These are phyloP conservation scores for Cephonodes hylas DNA, from an alignment of 2,888 invertebrate species.

Conservation along the genomic window DNA sequence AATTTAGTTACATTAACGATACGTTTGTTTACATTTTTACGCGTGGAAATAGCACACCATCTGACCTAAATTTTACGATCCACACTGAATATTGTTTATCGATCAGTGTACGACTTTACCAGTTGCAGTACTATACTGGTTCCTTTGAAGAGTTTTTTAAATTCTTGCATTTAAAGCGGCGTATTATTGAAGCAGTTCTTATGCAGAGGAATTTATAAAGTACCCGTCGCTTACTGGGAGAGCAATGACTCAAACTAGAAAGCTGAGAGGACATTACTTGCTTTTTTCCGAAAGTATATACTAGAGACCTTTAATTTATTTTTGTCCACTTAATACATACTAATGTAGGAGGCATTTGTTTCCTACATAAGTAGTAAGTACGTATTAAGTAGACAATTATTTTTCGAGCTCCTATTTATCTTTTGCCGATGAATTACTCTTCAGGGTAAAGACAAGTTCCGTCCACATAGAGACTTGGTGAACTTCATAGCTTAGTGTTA, in stretches of 20 bases:
- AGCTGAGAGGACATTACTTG: not conserved
- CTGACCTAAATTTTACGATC: conserved; percentile 44
- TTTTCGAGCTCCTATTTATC: too few relatives aligned
- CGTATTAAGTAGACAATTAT: too few relatives aligned
- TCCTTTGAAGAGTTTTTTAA: conserved; percentile 19
- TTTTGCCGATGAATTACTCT: too few relatives aligned
- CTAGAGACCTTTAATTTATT: too few relatives aligned
- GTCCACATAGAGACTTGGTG: too few relatives aligned
- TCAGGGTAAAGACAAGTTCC: too few relatives aligned
- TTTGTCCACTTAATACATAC: too few relatives aligned
- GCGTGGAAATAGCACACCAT: conserved; percentile 48
- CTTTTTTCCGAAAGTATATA: not conserved
- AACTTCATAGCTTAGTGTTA: too few relatives aligned
- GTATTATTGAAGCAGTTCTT: conserved; percentile 18
- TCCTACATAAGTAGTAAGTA: too few relatives aligned
- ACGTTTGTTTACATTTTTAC: conserved; percentile 60
- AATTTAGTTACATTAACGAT: conserved; percentile 60
- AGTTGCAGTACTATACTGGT: not conserved
- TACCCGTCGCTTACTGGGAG: conserved; percentile 14
- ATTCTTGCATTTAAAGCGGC: conserved; percentile 22
- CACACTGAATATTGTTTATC: conserved; percentile 19
- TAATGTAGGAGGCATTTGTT: too few relatives aligned
- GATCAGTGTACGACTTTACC: not conserved
- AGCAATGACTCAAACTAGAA: not conserved
- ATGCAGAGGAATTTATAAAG: conserved; percentile 26